A percentile compares a stretch with the other conserved stretches of the same genome.
These are phyloP conservation scores for Coregonus suidteri DNA, from an alignment of 2,797 vertebrate species.

Conservation along the genomic window DNA sequence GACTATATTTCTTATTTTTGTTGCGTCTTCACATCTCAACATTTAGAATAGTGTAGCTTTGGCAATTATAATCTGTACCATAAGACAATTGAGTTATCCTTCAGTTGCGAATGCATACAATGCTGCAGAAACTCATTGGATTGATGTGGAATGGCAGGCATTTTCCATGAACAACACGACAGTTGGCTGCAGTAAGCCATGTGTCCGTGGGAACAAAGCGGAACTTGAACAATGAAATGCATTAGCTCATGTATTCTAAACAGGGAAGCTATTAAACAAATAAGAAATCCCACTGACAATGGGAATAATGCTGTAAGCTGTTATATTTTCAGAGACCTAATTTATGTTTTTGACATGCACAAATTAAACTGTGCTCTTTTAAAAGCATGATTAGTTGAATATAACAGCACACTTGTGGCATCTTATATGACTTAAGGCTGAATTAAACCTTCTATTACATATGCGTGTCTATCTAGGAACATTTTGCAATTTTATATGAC, in stretches of 20 bases:
- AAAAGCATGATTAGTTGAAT: conserved; percentile 2
- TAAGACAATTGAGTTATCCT: not conserved
- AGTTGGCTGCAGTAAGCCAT: conserved; percentile 39
- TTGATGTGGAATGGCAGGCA: conserved; percentile 41
- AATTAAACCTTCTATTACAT: not conserved
- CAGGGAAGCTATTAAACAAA: conserved; percentile 25
- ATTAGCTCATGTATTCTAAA: conserved; percentile 44
- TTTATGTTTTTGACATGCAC: not conserved
- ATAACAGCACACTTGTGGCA: not conserved
- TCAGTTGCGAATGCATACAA: conserved; percentile 23
- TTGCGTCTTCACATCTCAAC: not conserved
- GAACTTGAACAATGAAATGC: conserved; percentile 53
- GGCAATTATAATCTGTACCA: not conserved
- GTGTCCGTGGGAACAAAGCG: conserved; percentile 45
- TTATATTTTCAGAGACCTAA: conserved; percentile 11
- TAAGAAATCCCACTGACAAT: conserved; percentile 6
- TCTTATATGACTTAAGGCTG: not conserved
- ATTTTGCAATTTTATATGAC: not conserved
- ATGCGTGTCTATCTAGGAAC: not conserved
- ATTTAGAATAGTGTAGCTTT: not conserved
- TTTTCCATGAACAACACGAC: conserved; percentile 46
- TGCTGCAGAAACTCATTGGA: not conserved
- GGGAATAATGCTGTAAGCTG: not conserved
- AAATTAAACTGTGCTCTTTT: not conserved
- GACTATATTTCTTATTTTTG: not conserved